A percentile compares a stretch with the other conserved stretches of the same genome.
These are phyloP conservation scores for Euwallacea similis DNA, from an alignment of 1,140 invertebrate genomes.

Conservation along the genomic window DNA sequence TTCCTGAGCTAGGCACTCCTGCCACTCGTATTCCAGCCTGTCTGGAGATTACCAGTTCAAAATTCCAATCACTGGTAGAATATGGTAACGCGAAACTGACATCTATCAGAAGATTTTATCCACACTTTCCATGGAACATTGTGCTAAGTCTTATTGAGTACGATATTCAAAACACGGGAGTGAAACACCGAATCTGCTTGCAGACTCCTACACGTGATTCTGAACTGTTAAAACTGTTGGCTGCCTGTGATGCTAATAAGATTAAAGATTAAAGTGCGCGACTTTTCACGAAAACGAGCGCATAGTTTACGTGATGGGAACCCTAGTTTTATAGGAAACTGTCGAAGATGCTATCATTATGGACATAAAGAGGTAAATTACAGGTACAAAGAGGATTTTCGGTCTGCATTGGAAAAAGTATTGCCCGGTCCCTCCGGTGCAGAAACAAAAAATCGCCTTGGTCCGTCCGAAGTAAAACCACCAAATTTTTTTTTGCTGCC, in stretches of 20 bases:
- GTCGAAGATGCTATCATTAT: constrained; percentile 7
- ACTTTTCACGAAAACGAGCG: constrained; percentile 7
- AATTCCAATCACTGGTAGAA: constrained; percentile 29
- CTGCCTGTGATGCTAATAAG: constrained; percentile 14
- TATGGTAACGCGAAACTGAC: constrained; percentile 33
- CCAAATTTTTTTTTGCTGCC: no score
- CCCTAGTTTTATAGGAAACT: constrained; percentile 7
- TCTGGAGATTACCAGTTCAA: constrained; percentile 10
- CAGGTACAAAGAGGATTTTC: no score
- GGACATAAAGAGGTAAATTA: no score
- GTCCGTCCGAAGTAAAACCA: no score
- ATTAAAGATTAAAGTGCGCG: constrained; percentile 1
- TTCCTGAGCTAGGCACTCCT: constrained; percentile 28
- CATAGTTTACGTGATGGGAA: constrained; percentile 6
- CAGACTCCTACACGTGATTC: constrained; percentile 12
- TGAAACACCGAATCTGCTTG: constrained; percentile 13
- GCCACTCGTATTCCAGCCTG: constrained; percentile 24
- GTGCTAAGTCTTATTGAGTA: constrained; percentile 25
- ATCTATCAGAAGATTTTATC: constrained; percentile 27
- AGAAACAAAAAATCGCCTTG: no score
- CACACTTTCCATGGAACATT: constrained; percentile 30
- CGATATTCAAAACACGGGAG: constrained; percentile 20
- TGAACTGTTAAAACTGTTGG: constrained; percentile 17
- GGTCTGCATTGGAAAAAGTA: no score
- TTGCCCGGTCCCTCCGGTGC: no score